Evolutionary conservation across 2,113 vertebrate species (phyloP), one percentile per base, ranked within the genome.

Genomic region (Cervus canadensis): DNA sequence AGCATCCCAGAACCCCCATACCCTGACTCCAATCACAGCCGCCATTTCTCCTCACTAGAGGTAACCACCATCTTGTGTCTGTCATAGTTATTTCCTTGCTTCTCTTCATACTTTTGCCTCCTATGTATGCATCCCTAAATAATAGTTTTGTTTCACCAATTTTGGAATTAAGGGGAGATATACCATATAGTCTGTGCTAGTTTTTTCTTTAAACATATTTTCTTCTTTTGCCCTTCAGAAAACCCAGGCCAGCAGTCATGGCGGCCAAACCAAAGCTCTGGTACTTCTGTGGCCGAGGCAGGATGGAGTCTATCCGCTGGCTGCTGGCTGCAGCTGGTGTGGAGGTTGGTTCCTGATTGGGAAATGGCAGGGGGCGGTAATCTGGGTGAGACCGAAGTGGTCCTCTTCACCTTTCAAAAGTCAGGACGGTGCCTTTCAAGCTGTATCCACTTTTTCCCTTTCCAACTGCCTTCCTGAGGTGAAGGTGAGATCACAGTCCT

Each of bases 231-330:
- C 19, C 40, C 60, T 95, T 82, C 95, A 98, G 98, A 89, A 78
- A 78, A 26, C 17, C 40, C 52, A 56, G 96, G 48, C 52, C 79
- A 9, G 67, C 64, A 7, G 95, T 52, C 89, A 99, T 99, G 99
- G 96, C 99, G 0, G 98, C n/a, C 81, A 99, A 99, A 97, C 99
- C 99, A 86, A 99, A 99, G 30, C 98, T 99, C 45, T 97, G 98
- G 71, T 99, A 99, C 96, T 97, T 99, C 4, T 93, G 98, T 50
- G 99, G 99, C 13, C 98, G 99, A 97, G 99, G 99, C 15, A 98
- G 97, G 79, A 99, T 99, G 99, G 99, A 99, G 98, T 96, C 99
- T 0, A 85, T 99, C 71, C 98, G 99, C n/a, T 99, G 99, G 99
- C 98, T 99, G 57, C 43, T 99, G 96, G 98, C 99, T 6, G 99